Conservation (phyloP, 2,113 vertebrate genomes). For the Malurus melanocephalus region DNA sequence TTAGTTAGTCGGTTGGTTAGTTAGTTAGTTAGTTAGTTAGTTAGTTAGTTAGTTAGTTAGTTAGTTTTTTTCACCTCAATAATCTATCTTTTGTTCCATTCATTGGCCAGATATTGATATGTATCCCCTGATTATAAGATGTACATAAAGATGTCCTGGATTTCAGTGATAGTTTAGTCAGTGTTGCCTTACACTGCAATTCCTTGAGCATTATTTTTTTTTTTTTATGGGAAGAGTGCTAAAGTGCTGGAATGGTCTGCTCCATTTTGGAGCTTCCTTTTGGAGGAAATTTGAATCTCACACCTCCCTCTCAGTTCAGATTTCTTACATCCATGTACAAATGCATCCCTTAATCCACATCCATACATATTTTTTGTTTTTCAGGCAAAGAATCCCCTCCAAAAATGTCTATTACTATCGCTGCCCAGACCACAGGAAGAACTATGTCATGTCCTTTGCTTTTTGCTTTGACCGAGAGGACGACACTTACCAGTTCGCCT, state of each 20-base stretch:
- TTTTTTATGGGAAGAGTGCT: too few species aligned
- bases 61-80: background rate
- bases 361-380: slow-evolving; percentile 35
- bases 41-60: background rate
- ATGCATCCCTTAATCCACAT: background rate
- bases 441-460: slow-evolving; percentile 98
- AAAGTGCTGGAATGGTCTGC: too few species aligned
- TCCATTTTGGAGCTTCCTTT: too few species aligned
- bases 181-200: background rate
- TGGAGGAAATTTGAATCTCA: background rate
- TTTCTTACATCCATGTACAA: background rate
- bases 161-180: background rate
- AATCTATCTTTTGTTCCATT: background rate
- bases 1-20: background rate
- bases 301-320: background rate
- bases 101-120: background rate
- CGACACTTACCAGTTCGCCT: slow-evolving; percentile 93
- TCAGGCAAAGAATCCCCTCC: slow-evolving; percentile 91
- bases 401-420: slow-evolving; percentile 98
- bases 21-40: background rate
- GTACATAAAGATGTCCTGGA: background rate
- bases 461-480: slow-evolving; percentile 97
- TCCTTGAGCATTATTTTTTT: background rate
- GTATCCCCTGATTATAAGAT: background rate
- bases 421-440: slow-evolving; percentile 92